Base-by-base conservation (phyloP, 2,113 vertebrate species). In the Grammomys surdaster region DNA sequence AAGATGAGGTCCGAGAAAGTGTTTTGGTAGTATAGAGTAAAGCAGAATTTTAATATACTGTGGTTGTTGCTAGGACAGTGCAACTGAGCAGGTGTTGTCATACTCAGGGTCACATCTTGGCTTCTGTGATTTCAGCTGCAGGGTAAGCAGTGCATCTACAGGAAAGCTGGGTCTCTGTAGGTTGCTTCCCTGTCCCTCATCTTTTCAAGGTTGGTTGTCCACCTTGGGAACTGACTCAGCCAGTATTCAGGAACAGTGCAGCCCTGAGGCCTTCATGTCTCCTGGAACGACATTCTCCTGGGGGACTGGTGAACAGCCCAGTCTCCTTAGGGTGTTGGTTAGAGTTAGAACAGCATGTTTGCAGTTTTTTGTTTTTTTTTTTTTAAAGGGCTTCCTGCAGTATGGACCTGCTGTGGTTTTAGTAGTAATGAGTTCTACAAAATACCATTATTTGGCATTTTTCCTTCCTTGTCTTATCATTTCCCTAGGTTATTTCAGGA, bases 361-460 rank as follows among this genome's bases (percentile, higher is more conserved):
- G 54, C 28, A 0, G 40, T 65, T 13, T 63, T 65, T 24, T 65
- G 7, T 63, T 63, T 65, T 22, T 2, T 65, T 26, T 36, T 88
- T 46, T 24, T 65, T 9, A 10, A 63, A 63, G 22, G 43, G 1
- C 22, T 31, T 43, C 3, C 54, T 72, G 28, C 6, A 81, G 70
- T 58, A 54, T 14, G 40, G 56, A 65, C 33, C 94, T 70, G 88
- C 56, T 87, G 78, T 80, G 67, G 26, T 17, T 56, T 89, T 82
- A 70, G 46, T 2, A 20, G 26, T 94, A 70, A 88, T 65, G 67
- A 92, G 17, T 73, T 60, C 43, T 93, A 40, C 20, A 70, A 1
- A 33, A 9, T 60, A 70, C 31, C n/a, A 20, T 93, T 82, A 40
- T 31, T 78, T 97, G 20, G 14, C 16, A 46, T 90, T 95, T 95